phyloP scores from a whole-genome alignment of 2,797 vertebrate genomes.

The Diceros bicornis region DNA sequence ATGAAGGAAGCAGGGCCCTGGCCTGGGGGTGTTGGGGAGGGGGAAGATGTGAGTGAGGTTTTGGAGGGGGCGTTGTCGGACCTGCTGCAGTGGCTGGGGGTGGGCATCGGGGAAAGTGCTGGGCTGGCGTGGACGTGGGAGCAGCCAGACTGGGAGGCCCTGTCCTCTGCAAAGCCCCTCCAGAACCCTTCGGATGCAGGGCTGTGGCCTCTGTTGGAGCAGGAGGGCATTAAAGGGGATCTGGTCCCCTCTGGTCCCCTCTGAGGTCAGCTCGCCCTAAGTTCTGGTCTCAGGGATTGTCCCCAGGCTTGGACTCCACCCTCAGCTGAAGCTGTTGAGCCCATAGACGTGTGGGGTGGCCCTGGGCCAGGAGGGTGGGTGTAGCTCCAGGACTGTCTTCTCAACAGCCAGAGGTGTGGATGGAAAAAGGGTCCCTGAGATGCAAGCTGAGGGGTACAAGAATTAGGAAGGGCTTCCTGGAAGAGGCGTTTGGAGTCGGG shows the following conservation, averaged over 20 bases:
- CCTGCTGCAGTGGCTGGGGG: fast-evolving
- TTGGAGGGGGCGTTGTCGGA: neutral
- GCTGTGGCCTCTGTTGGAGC: neutral
- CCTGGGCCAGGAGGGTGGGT: neutral
- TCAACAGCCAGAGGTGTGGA: neutral
- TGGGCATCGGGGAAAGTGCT: neutral
- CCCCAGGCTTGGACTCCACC: neutral
- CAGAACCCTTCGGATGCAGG: neutral
- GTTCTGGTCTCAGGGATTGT: neutral
- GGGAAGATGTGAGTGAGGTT: neutral
- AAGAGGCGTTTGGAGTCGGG: neutral
- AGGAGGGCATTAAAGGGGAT: neutral
- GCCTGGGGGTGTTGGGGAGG: neutral
- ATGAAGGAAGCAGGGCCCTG: neutral
- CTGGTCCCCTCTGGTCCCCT: neutral
- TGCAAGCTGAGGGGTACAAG: neutral
- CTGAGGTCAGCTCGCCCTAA: neutral
- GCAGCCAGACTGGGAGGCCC: neutral
- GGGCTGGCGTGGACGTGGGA: neutral
- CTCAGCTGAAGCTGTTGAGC: neutral
- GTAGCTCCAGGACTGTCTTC: neutral
- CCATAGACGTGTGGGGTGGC: neutral
- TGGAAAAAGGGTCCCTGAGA: neutral
- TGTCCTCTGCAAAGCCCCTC: neutral
- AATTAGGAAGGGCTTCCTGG: neutral